A percentile compares a stretch with the other conserved stretches of the same genome.
Conservation (phyloP, 2,113 vertebrate genomes). For the Sorex fumeus region DNA sequence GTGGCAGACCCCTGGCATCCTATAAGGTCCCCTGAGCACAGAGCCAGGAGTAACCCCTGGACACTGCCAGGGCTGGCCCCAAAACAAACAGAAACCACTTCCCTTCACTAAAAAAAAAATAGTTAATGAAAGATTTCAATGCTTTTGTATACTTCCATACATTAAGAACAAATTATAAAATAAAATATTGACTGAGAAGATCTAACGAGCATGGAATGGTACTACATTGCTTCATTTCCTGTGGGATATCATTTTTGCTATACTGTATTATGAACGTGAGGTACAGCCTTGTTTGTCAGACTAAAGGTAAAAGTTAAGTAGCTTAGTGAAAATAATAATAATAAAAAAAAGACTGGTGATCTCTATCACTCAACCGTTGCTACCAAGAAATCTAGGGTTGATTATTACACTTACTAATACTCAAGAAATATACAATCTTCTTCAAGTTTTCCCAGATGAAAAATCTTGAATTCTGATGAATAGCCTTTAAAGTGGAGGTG, state of each 20-base stretch:
- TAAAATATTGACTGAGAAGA: background rate
- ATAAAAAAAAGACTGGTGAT: no score
- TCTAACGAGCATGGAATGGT: background rate
- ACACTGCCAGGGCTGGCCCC: background rate
- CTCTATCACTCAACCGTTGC: no score
- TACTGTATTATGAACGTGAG: background rate
- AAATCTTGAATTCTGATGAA: background rate
- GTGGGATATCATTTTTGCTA: background rate
- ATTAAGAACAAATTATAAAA: no score
- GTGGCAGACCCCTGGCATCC: no score
- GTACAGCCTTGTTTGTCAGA: slow-evolving; percentile 28
- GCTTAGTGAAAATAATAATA: background rate
- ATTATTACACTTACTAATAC: background rate
- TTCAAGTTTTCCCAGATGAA: background rate
- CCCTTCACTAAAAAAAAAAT: no score
- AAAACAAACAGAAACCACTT: background rate
- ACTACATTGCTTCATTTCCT: slow-evolving; percentile 16
- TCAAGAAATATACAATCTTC: background rate
- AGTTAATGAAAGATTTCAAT: no score
- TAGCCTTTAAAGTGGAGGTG: background rate
- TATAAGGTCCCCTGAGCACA: no score
- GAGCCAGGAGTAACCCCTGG: no score
- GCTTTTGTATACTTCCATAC: no score
- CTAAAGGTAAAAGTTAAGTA: slow-evolving; percentile 4
- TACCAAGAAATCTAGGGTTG: background rate